Conservation (phyloP, 37 sponge, comb jelly and placozoan genomes). For the Petrosia ficiformis region DNA sequence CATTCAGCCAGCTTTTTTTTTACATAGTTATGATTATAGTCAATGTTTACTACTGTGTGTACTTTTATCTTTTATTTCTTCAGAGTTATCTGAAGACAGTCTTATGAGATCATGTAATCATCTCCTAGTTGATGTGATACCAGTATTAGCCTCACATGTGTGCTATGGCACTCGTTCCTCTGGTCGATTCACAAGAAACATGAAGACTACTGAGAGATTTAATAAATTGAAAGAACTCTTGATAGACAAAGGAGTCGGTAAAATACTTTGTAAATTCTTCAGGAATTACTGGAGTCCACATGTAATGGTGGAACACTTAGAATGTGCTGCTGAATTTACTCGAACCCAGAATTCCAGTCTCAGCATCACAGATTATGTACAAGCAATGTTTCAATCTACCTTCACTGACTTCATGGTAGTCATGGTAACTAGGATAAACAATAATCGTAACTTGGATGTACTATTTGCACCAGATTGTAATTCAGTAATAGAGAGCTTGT, state of each 20-base stretch:
- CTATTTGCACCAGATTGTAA: constrained; percentile 16
- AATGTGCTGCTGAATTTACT: constrained; percentile 58
- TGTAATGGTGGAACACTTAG: constrained; percentile 67
- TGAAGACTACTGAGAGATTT: constrained; percentile 38
- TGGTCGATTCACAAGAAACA: constrained; percentile 32
- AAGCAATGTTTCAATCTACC: constrained; percentile 56
- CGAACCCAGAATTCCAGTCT: constrained; percentile 59
- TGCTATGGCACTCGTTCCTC: constrained; percentile 21
- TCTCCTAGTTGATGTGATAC: constrained; percentile 38
- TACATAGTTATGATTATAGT: no score
- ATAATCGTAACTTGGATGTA: constrained; percentile 58
- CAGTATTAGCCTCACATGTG: constrained; percentile 35
- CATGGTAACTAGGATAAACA: constrained; percentile 70
- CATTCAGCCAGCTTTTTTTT: no score
- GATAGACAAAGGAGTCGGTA: constrained; percentile 45
- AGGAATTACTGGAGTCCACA: constrained; percentile 65
- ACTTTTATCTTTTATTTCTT: no score
- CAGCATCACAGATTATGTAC: constrained; percentile 69
- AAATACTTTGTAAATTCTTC: constrained; percentile 62
- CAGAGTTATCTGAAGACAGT: background rate
- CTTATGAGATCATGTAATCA: background rate
- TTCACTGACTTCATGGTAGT: constrained; percentile 72
- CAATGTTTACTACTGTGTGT: no score
- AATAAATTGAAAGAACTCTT: constrained; percentile 35
- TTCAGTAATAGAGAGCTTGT: constrained; percentile 32